These are phyloP conservation scores for Prolemur simus DNA, from an alignment of 2,113 vertebrate genomes.

Conservation along the genomic window DNA sequence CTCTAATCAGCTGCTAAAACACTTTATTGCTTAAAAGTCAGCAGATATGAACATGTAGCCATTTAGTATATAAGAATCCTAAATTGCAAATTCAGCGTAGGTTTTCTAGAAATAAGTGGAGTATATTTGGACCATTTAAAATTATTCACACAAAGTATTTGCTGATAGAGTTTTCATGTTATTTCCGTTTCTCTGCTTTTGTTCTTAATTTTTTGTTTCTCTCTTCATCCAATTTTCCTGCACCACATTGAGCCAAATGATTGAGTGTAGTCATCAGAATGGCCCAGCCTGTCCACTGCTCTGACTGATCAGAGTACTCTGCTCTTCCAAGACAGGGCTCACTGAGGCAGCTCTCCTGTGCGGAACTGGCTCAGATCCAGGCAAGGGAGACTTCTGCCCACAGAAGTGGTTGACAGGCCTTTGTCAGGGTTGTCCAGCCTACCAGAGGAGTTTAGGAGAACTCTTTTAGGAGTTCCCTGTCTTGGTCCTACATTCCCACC, in stretches of 20 bases:
- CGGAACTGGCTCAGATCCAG: not conserved
- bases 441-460: not conserved
- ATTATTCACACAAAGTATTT: not conserved
- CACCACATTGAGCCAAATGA: not conserved
- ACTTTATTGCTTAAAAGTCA: not conserved
- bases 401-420: not conserved
- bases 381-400: not conserved
- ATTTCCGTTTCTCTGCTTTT: not conserved
- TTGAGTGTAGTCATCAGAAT: too few species aligned
- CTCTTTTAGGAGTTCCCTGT: not conserved
- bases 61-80: not conserved
- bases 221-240: not conserved
- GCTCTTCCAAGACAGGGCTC: not conserved
- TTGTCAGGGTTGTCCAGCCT: not conserved
- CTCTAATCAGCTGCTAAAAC: slow-evolving; percentile 44
- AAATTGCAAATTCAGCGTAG: slow-evolving; percentile 10
- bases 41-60: not conserved
- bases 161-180: not conserved
- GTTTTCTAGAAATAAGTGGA: slow-evolving; percentile 8
- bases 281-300: accelerated
- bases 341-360: not conserved
- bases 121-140: not conserved
- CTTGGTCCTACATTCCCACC: not conserved
- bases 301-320: not conserved
- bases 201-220: not conserved